These are phyloP conservation scores for Lochmaea capreae DNA, from an alignment of 2,888 invertebrate genomes.

Conservation along the genomic window DNA sequence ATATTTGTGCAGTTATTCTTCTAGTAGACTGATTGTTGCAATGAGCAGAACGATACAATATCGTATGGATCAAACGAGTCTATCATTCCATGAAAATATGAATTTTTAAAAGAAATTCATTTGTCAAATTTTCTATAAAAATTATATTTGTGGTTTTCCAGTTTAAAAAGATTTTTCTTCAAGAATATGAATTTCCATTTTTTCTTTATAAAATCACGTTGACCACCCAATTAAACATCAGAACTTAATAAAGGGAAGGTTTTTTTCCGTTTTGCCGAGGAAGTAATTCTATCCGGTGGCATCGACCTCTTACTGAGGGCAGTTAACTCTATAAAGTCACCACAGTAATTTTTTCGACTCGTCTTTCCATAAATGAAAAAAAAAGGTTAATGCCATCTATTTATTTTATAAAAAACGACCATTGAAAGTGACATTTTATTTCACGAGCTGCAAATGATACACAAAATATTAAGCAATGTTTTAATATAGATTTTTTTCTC, in stretches of 20 bases:
- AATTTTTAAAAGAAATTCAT: too few relatives aligned
- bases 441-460: not conserved
- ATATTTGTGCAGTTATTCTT: too few relatives aligned
- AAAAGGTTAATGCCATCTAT: not conserved
- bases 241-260: not conserved
- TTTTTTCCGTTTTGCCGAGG: not conserved
- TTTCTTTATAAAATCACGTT: not conserved
- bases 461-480: not conserved
- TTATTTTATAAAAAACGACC: not conserved
- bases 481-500: too few relatives aligned
- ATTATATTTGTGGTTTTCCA: not conserved
- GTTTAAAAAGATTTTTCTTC: not conserved
- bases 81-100: too few relatives aligned
- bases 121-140: not conserved
- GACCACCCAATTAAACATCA: not conserved
- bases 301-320: not conserved
- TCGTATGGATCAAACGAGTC: too few relatives aligned
- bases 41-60: too few relatives aligned
- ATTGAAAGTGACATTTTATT: not conserved
- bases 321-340: not conserved
- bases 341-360: not conserved
- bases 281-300: slow-evolving; percentile 1
- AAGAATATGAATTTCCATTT: not conserved
- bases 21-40: too few relatives aligned
- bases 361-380: not conserved